phyloP scores from a whole-genome alignment of 2,888 invertebrate genomes.

The Stenurella melanura region DNA sequence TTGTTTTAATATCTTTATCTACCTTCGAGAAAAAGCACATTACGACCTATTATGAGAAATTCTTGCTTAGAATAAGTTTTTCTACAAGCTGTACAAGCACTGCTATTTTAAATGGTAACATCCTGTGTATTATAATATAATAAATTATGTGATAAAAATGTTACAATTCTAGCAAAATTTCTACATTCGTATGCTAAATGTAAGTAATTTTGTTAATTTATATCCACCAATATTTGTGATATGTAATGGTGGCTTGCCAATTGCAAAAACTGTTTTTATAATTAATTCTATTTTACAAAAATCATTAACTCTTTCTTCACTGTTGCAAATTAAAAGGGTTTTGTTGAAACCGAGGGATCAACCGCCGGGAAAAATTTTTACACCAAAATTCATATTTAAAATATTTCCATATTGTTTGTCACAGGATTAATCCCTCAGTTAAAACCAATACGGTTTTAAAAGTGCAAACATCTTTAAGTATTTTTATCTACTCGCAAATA shows the following conservation, averaged over 20 bases:
- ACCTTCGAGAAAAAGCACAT: too few species aligned
- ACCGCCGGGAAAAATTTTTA: too few species aligned
- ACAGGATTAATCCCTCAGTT: background rate
- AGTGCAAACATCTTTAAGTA: background rate
- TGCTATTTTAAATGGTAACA: too few species aligned
- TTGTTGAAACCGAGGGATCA: too few species aligned
- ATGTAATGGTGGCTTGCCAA: background rate
- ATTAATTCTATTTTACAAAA: background rate
- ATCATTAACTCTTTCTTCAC: background rate
- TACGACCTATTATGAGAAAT: too few species aligned
- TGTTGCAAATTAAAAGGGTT: background rate
- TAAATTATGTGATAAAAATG: too few species aligned
- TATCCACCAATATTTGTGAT: slow-evolving; percentile 2
- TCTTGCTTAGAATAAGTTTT: too few species aligned
- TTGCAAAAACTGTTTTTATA: background rate
- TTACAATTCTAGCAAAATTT: background rate
- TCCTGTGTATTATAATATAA: too few species aligned
- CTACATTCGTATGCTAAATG: background rate
- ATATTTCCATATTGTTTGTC: too few species aligned
- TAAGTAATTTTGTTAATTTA: background rate
- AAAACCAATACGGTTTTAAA: background rate
- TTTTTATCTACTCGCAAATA: background rate
- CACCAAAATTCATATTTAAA: too few species aligned
- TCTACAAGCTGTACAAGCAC: too few species aligned
- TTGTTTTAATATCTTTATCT: too few species aligned